Evolutionary conservation across 2,797 vertebrate genomes (phyloP).

Genomic region (Gymnopithys bicolor): DNA sequence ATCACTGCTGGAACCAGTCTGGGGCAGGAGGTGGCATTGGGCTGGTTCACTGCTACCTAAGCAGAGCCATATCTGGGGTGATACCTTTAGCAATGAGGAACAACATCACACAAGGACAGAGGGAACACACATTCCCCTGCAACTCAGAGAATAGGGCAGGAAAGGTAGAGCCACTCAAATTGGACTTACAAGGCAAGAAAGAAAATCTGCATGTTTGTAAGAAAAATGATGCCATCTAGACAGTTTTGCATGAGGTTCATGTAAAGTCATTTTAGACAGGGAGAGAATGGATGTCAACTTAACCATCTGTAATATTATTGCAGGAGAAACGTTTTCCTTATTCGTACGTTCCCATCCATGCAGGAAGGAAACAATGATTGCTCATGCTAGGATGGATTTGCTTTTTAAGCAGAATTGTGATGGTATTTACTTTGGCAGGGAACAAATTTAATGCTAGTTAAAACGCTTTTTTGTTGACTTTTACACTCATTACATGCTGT

Average conservation of each 20-base stretch:
- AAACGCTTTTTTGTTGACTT: slow-evolving; percentile 56
- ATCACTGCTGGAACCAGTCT: neutral
- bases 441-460: slow-evolving; percentile 38
- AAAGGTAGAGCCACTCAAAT: neutral
- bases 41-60: neutral
- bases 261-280: neutral
- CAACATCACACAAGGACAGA: neutral
- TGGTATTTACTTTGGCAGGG: slow-evolving; percentile 46
- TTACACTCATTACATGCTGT: slow-evolving; percentile 40
- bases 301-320: neutral
- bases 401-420: neutral
- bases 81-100: neutral
- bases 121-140: neutral
- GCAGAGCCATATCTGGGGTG: neutral
- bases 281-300: neutral
- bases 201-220: fast-evolving
- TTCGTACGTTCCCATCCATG: neutral
- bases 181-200: neutral
- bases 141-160: neutral
- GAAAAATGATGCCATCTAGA: neutral
- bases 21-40: neutral
- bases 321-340: neutral
- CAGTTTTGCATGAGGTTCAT: neutral
- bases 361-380: neutral
- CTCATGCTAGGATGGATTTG: neutral